Evolutionary conservation across 2,888 invertebrate species (phyloP).

Genomic region (Volucella zonaria): DNA sequence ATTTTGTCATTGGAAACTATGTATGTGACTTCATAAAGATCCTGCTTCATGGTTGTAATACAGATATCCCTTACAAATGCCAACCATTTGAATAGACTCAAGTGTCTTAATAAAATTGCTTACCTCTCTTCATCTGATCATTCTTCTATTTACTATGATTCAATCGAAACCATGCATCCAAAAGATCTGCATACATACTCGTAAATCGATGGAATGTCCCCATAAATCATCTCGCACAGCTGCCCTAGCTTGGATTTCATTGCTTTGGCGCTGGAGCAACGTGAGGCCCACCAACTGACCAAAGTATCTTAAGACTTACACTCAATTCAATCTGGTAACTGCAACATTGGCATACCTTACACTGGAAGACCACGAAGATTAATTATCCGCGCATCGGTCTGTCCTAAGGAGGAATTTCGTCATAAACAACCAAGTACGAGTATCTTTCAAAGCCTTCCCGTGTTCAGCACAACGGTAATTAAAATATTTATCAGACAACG

Average conservation of each 20-base stretch:
- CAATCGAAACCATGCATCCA: slow-evolving; percentile 12
- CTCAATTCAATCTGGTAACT: slow-evolving; percentile 35
- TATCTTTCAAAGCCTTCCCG: not conserved
- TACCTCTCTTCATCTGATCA: not conserved
- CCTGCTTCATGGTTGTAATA: not conserved
- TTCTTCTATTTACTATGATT: not conserved
- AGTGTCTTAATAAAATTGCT: slow-evolving; percentile 10
- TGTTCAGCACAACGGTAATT: slow-evolving; percentile 44
- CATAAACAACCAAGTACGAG: slow-evolving; percentile 18
- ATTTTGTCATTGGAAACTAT: not conserved
- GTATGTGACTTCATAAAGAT: not conserved
- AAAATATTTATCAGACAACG: slow-evolving; percentile 54
- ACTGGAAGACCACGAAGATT: slow-evolving; percentile 55
- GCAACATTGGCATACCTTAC: slow-evolving; percentile 29
- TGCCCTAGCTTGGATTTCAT: slow-evolving; percentile 48
- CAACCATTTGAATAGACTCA: not conserved
- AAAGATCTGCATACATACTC: slow-evolving; percentile 33
- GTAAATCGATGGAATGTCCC: slow-evolving; percentile 41
- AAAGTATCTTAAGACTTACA: slow-evolving; percentile 30
- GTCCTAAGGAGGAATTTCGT: slow-evolving; percentile 49
- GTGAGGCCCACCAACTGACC: slow-evolving; percentile 14
- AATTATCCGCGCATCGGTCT: slow-evolving; percentile 32
- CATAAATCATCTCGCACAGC: slow-evolving; percentile 53
- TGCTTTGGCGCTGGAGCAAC: slow-evolving; percentile 11
- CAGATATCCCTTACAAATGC: not conserved